Evolutionary conservation across 2,888 invertebrate genomes (phyloP).

Genomic region (Mactromeris polynyma): DNA sequence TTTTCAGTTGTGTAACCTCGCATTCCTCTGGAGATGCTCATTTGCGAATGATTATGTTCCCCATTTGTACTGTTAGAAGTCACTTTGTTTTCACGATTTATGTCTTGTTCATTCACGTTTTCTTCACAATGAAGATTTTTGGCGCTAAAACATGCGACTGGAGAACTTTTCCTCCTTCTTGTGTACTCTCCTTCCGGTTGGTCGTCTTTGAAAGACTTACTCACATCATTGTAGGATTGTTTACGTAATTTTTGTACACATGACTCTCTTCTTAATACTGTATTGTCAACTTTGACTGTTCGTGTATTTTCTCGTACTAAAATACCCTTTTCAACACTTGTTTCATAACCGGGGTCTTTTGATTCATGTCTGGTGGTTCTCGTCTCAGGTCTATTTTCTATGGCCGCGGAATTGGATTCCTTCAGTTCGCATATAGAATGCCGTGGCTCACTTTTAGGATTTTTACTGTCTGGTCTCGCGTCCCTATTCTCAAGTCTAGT

Average conservation of each 20-base stretch:
- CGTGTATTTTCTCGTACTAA: conserved; percentile 49
- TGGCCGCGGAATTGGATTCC: neutral
- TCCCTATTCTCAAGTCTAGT: neutral
- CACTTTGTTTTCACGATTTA: neutral
- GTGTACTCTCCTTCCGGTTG: neutral
- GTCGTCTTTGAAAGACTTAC: neutral
- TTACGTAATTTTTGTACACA: neutral
- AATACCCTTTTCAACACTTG: conserved; percentile 46
- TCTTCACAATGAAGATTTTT: conserved; percentile 13
- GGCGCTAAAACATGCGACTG: conserved; percentile 25
- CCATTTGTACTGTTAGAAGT: neutral
- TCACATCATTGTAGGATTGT: conserved; percentile 19
- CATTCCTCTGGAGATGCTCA: neutral
- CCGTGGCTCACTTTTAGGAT: neutral
- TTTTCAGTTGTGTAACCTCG: neutral
- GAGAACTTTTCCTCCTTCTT: neutral
- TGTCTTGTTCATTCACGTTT: neutral
- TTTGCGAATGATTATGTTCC: neutral
- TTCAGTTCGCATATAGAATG: neutral
- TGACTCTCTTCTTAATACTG: conserved; percentile 12
- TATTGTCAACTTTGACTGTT: conserved; percentile 68
- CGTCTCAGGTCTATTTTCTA: neutral
- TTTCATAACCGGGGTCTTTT: neutral
- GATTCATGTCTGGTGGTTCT: neutral
- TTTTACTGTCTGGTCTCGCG: neutral